Conservation (phyloP, 2,113 vertebrate species). For the Hippoglossus stenolepis region DNA sequence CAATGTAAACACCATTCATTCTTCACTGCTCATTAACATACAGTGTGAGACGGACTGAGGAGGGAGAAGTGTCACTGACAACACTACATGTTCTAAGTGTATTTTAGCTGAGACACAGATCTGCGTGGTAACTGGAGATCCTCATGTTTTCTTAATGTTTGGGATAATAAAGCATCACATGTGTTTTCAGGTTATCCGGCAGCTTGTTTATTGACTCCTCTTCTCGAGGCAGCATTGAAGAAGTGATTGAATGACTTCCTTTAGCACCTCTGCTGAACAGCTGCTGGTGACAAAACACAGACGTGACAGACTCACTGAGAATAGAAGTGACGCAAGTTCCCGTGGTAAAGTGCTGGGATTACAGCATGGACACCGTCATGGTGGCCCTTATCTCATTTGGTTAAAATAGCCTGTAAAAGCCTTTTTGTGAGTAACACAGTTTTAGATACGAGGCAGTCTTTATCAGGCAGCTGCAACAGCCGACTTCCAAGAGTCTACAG, state of each 20-base stretch:
- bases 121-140: not conserved
- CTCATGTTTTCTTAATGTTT: not conserved
- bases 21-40: not conserved
- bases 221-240: not conserved
- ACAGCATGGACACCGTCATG: not conserved
- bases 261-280: slow-evolving; percentile 32
- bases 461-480: slow-evolving; percentile 1
- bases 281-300: slow-evolving; percentile 52
- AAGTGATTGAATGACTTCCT: not conserved
- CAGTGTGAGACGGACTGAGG: not conserved
- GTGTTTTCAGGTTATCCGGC: not conserved
- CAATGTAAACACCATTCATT: not conserved
- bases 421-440: slow-evolving; percentile 3
- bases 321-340: slow-evolving; percentile 46
- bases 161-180: not conserved
- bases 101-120: not conserved
- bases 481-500: not conserved
- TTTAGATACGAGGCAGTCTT: not conserved
- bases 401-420: slow-evolving; percentile 29
- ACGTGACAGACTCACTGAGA: slow-evolving; percentile 29
- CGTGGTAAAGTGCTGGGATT: not conserved
- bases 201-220: not conserved
- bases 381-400: slow-evolving; percentile 30
- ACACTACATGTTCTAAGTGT: not conserved
- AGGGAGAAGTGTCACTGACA: not conserved